Conservation (phyloP, 1,140 invertebrate species). For the Aphidius ervi region DNA sequence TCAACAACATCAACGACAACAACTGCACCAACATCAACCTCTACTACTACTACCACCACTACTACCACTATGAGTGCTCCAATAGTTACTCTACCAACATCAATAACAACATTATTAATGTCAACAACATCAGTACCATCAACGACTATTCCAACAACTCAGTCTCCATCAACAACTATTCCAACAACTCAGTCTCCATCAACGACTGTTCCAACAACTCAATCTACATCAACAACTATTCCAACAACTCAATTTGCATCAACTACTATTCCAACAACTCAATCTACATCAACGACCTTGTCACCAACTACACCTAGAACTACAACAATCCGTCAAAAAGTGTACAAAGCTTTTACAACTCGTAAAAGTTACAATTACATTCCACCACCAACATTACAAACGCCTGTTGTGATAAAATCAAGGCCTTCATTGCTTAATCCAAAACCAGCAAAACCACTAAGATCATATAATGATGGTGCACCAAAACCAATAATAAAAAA, state of each 20-base stretch:
- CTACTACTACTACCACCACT: slow-evolving; percentile 17
- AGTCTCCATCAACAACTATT: slow-evolving; percentile 17
- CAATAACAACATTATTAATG: slow-evolving; percentile 21
- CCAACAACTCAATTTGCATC: slow-evolving; percentile 16
- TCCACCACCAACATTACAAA: slow-evolving; percentile 44
- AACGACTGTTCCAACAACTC: slow-evolving; percentile 12
- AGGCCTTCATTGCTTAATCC: slow-evolving; percentile 37
- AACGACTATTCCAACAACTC: slow-evolving; percentile 12
- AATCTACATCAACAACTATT: slow-evolving; percentile 17
- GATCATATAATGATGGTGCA: slow-evolving; percentile 43
- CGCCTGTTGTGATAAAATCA: slow-evolving; percentile 43
- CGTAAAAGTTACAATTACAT: slow-evolving; percentile 45
- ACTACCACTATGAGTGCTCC: slow-evolving; percentile 16
- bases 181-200: slow-evolving; percentile 16
- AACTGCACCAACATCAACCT: slow-evolving; percentile 8
- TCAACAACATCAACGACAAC: background rate
- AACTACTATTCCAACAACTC: background rate
- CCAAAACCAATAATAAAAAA: slow-evolving; percentile 47
- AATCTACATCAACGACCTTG: background rate
- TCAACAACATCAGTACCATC: slow-evolving; percentile 19
- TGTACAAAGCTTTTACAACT: slow-evolving; percentile 41
- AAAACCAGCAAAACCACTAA: slow-evolving; percentile 43
- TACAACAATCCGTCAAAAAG: slow-evolving; percentile 24
- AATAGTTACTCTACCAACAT: slow-evolving; percentile 7
- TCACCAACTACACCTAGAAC: background rate